These are phyloP conservation scores for Malacoctenus gilli DNA, from an alignment of 2,797 vertebrate genomes.

Conservation along the genomic window DNA sequence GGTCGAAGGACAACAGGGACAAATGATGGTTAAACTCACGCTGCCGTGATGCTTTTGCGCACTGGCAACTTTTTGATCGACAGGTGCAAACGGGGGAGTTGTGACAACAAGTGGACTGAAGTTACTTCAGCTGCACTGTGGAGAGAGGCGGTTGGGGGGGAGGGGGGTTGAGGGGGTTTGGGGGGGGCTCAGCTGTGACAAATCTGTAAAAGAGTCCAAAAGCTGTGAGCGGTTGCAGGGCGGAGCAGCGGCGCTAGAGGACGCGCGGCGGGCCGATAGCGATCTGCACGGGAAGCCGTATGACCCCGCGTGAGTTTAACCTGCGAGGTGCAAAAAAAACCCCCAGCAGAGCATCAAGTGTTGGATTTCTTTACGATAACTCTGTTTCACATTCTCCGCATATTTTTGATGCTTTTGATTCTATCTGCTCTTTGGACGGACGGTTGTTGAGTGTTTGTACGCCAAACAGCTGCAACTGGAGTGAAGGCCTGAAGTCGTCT, in stretches of 20 bases:
- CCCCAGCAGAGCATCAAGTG: background rate
- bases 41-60: too few relatives aligned
- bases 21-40: too few relatives aligned
- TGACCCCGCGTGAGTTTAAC: slow-evolving; percentile 32
- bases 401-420: too few relatives aligned
- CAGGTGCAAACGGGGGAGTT: slow-evolving; percentile 73
- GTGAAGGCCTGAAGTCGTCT: too few relatives aligned
- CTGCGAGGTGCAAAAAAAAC: slow-evolving; percentile 30
- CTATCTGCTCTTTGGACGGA: too few relatives aligned
- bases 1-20: too few relatives aligned
- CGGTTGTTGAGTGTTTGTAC: too few relatives aligned
- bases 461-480: too few relatives aligned
- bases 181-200: slow-evolving; percentile 63
- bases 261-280: slow-evolving; percentile 25
- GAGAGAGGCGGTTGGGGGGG: background rate
- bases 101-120: slow-evolving; percentile 78
- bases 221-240: slow-evolving; percentile 33
- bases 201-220: slow-evolving; percentile 70
- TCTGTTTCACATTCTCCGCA: background rate
- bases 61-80: slow-evolving; percentile 77
- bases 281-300: slow-evolving; percentile 36
- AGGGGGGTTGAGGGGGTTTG: too few relatives aligned
- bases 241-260: slow-evolving; percentile 18
- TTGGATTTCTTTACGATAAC: slow-evolving; percentile 3
- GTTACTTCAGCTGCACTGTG: slow-evolving; percentile 70